Evolutionary conservation across 2,888 invertebrate genomes (phyloP), one percentile per base, ranked within the genome.

Genomic region (Heliconius sara): DNA sequence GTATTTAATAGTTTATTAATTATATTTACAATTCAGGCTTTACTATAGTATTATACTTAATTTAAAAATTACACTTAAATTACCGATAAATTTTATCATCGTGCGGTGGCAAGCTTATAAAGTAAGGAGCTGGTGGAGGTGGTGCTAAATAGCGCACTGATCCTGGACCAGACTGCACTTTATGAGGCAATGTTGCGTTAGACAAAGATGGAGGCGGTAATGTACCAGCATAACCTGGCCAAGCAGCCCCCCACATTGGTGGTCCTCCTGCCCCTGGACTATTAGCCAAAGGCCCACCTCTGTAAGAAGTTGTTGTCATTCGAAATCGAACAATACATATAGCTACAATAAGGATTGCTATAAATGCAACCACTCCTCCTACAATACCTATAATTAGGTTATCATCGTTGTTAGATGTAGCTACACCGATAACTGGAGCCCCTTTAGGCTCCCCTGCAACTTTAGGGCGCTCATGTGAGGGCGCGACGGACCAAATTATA

Each of bases 371-470:
- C 1, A 98, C 98, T 2, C 98, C 98, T 0, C 98, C 98, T 0
- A 98, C 98, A 84, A 99, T 98, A n/a, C 98, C 98, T 81, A 99
- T 98, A 76, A 99, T 98, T n/a, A 99, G 95, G 7, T 98, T 98
- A 85, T 98, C 98, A 86, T 99, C 98, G 86, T 98, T 98, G 78
- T 96, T 97, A 19, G 97, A 96, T 0, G 97, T 93, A 13, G 96
- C 95, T 80, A 95, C 95, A 4, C 96, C 96, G 4, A 95, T 90
- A 4, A 95, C 95, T 47, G 94, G 95, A 22, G 96, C 96, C 70
- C 95, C 96, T 90, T 96, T 97, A 77, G 96, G 95, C 72, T 95
- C 96, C 34, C 95, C 96, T 9, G 96, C 89, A 85, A 95, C 94
- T 85, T 95, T 91, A 39, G 96, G 94, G 80, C 97, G 95, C 63